Evolutionary conservation across 2,888 invertebrate species (phyloP).

Genomic region (Actias luna): DNA sequence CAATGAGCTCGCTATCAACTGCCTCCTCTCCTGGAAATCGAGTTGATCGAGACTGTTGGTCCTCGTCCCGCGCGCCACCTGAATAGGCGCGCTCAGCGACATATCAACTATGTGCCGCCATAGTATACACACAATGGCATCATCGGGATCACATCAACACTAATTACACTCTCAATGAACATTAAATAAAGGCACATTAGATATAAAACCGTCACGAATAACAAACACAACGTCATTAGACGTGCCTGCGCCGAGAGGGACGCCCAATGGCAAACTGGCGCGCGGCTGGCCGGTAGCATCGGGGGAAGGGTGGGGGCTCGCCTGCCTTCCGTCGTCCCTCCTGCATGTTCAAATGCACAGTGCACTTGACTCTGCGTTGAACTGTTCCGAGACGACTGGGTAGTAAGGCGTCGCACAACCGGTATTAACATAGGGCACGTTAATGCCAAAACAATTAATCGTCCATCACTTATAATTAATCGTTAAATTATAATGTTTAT

Average conservation of each 20-base stretch:
- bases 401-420: constrained; percentile 26
- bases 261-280: constrained; percentile 77
- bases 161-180: constrained; percentile 55
- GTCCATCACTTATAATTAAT: not conserved
- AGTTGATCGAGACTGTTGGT: constrained; percentile 94
- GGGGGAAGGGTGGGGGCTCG: constrained; percentile 64
- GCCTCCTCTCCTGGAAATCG: constrained; percentile 95
- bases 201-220: constrained; percentile 49
- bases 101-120: constrained; percentile 78
- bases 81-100: constrained; percentile 78
- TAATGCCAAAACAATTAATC: constrained; percentile 5
- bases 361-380: constrained; percentile 43
- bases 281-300: constrained; percentile 44
- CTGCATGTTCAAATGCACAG: constrained; percentile 75
- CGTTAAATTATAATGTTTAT: not conserved
- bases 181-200: constrained; percentile 72
- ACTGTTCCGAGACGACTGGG: constrained; percentile 39
- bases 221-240: constrained; percentile 50
- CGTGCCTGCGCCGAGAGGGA: constrained; percentile 73
- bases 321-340: constrained; percentile 58
- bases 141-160: constrained; percentile 56
- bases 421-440: constrained; percentile 20
- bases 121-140: constrained; percentile 57
- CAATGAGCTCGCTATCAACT: constrained; percentile 93
- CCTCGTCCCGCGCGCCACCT: constrained; percentile 80